Base-by-base conservation (phyloP, 2,797 vertebrate species). In the Gymnoscopelus braueri region DNA sequence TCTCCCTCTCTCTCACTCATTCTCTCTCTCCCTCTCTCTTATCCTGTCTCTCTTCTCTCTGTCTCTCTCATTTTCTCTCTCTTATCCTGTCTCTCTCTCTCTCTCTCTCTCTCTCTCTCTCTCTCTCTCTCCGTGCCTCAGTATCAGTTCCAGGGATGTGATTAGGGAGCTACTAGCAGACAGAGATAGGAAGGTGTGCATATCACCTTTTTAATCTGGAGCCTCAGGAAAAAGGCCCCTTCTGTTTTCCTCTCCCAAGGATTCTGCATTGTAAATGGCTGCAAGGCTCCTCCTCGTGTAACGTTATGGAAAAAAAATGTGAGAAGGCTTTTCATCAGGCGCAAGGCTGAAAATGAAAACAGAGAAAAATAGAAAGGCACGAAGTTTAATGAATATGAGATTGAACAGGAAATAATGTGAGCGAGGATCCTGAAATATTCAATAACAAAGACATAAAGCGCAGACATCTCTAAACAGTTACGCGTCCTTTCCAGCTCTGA, bases 141-240 rank as follows among this genome's bases (percentile, higher is more conserved):
- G 77, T 74, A 80, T 89, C 86, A 85, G 83, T 83, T 58, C 69
- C 77, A 66, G 71, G 67, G 74, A 75, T 84, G 82, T 81, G 86
- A 88, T 86, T 84, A 75, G 77, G 62, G 83, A 83, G 72, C 65
- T 60, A 64, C 72, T 39, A 81, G 78, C 77, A 80, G 78, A 75
- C 69, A 72, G 78, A 79, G 81, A 87, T 75, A 82, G 75, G 64
- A 78, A 80, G 71, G 80, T 77, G 81, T 79, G 86, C 56, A 56
- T 87, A 89, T 88, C 82, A 29, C 69, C 29, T 8, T 64, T 81
- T 74, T 85, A 75, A 89, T 88, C 88, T 86, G 80, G 63, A 84
- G 79, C 74, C 71, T 56, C 72, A 65, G 64, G 77, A 59, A 70
- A 67, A 79, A 63, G 10, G 29, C 54, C 66, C 54, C 65, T 70